These are phyloP conservation scores for Sesia bembeciformis DNA, from an alignment of 2,888 invertebrate species.

Conservation along the genomic window DNA sequence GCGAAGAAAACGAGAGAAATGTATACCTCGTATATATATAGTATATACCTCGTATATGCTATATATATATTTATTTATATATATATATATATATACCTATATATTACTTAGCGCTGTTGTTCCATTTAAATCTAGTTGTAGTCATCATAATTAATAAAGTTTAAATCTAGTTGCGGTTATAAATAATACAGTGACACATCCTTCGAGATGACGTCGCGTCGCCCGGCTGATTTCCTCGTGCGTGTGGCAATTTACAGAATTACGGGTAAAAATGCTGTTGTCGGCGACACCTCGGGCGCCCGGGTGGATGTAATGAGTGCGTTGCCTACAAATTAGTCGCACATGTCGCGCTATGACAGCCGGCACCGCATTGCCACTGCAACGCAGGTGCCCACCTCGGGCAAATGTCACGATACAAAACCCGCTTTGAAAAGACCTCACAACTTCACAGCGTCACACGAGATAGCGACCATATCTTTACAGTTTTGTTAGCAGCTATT, in stretches of 20 bases:
- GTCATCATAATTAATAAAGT: too few relatives aligned
- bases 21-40: too few relatives aligned
- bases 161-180: too few relatives aligned
- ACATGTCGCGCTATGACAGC: slow-evolving; percentile 64
- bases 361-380: slow-evolving; percentile 36
- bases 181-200: slow-evolving; percentile 5
- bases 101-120: too few relatives aligned
- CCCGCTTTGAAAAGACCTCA: slow-evolving; percentile 7
- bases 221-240: slow-evolving; percentile 39
- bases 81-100: too few relatives aligned
- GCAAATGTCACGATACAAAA: slow-evolving; percentile 4
- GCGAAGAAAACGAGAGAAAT: too few relatives aligned
- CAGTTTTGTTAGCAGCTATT: not conserved
- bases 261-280: slow-evolving; percentile 53
- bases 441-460: not conserved
- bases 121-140: too few relatives aligned
- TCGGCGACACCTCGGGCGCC: slow-evolving; percentile 62
- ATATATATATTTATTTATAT: too few relatives aligned
- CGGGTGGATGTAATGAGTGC: slow-evolving; percentile 52
- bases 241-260: slow-evolving; percentile 62
- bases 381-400: slow-evolving; percentile 6
- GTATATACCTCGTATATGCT: too few relatives aligned
- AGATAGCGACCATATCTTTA: not conserved
- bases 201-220: slow-evolving; percentile 26
- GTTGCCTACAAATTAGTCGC: slow-evolving; percentile 66